These are phyloP conservation scores for Dolichotis patagonum DNA, from an alignment of 2,113 vertebrate genomes.

Conservation along the genomic window DNA sequence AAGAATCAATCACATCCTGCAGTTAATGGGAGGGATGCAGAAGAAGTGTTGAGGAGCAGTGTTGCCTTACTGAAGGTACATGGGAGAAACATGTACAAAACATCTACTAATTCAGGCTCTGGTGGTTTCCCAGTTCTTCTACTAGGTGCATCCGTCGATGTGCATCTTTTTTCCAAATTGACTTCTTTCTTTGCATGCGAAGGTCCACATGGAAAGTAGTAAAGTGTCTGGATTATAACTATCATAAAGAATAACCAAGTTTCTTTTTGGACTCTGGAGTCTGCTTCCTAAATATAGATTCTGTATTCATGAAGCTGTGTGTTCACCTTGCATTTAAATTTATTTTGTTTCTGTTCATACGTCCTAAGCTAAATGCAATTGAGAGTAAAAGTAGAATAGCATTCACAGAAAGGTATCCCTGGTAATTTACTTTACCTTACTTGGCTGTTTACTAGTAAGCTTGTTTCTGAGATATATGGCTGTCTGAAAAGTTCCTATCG, in stretches of 20 bases:
- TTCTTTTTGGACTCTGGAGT: background rate
- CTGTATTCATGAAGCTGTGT: background rate
- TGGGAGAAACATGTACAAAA: background rate
- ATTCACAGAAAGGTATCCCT: background rate
- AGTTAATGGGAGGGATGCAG: background rate
- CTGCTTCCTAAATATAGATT: background rate
- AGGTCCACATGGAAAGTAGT: background rate
- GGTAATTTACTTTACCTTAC: background rate
- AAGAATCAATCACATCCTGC: background rate
- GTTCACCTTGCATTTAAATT: background rate
- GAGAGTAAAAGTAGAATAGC: background rate
- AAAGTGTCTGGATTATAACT: background rate
- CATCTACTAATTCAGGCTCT: background rate
- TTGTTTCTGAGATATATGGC: background rate
- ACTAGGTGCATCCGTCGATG: background rate
- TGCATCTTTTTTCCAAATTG: background rate
- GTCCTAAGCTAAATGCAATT: constrained; percentile 1
- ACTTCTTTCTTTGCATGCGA: background rate
- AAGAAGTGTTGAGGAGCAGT: background rate
- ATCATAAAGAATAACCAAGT: background rate
- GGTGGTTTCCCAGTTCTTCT: background rate
- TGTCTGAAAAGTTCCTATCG: background rate
- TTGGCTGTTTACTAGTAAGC: background rate
- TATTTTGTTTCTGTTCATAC: constrained; percentile 41
- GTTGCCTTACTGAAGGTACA: background rate